Base-by-base conservation (phyloP, 2,797 vertebrate genomes). In the Tenualosa thibaudeaui region DNA sequence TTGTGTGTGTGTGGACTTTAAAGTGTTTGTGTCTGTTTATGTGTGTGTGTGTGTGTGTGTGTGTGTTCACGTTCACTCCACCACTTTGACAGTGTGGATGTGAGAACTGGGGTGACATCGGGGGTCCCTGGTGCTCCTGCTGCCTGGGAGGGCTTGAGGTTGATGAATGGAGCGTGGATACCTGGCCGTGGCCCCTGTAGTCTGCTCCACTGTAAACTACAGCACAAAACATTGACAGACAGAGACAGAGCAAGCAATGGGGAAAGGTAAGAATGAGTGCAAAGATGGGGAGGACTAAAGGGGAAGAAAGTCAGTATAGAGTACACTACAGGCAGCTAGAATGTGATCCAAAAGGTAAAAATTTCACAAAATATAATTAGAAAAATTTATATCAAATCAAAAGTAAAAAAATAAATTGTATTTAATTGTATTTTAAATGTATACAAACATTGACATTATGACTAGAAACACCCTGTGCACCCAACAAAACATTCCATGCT, bases 201-300 rank as follows among this genome's bases (percentile, higher is more conserved):
- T 96, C 90, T 98, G 98, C 86, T 97, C 96, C 83, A 98, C 90
- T 2, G 97, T 98, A 93, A 97, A 96, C 98, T 99, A 93, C 88
- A 93, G 93, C 89, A 84, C 62, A 92, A 84, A 40, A 82, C 37
- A 78, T 5, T 0, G 8, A 60, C 13, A 84, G 22, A 0, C 13
- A 60, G 6, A 58, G 13, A 15, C 24, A 56, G 46, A 8, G 7
- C 0, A 87, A 17, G 3, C 54, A 82, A 6, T 26, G 60, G 7
- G 10, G 60, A 22, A 8, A 26, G 9, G 60, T 65, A 12, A 26
- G n/a, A 65, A 10, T 10, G n/a, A 65, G 0, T 26, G 26, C 60
- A 26, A 7, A 65, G 1, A 65, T 7, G 4, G 58, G 8, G n/a
- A 58, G 22, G 9, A 0, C 58, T 62, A 24, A 62, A 62, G 22